Evolutionary conservation across 2,797 vertebrate species (phyloP), one percentile per base, ranked within the genome.

Genomic region (Siniperca scherzeri): DNA sequence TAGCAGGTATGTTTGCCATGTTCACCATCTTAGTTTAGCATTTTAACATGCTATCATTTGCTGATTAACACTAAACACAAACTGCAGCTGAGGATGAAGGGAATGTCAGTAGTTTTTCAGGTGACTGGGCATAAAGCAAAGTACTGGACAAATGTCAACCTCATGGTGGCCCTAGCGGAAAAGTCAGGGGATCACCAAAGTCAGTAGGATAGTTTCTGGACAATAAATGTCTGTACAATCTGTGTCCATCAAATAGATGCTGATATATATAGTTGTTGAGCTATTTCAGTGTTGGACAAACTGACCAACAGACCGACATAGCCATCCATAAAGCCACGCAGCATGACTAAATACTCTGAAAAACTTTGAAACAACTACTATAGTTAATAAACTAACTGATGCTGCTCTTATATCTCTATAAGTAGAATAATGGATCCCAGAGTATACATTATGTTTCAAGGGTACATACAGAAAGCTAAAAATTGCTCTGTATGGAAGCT

Each of bases 371-470:
- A 57, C 25, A 74, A 25, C 21, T 14, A 13, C 30, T 62, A 7
- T 7, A 66, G 59, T 30, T 64, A 78, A 53, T 64, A 59, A 27
- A 73, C 21, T 19, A 55, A 48, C n/a, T 42, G 8, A 55, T 50
- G 25, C 55, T 68, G 40, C 74, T 55, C 52, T 40, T 64, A 73
- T 46, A 57, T 59, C 17, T 62, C 10, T 59, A 9, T 67, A 42
- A 71, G 40, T 19, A 73, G 33, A 70, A 71, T 53, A 78, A 78
- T 57, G 40, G 46, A 82, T 75, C 10, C 52, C 13, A 42, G 42
- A 57, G 25, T 70, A 27, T 27, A 40, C 36, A 65, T 61, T 40
- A 59, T 77, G 40, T 56, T 71, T 78, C 36, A 75, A 42, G 7
- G 6, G 57, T 71, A 53, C 53, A 57, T 73, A 55, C 16, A 84